Evolutionary conservation across 1,140 invertebrate genomes (phyloP), one percentile per base, ranked within the genome.

Genomic region (Drosophila nigrodunni): DNA sequence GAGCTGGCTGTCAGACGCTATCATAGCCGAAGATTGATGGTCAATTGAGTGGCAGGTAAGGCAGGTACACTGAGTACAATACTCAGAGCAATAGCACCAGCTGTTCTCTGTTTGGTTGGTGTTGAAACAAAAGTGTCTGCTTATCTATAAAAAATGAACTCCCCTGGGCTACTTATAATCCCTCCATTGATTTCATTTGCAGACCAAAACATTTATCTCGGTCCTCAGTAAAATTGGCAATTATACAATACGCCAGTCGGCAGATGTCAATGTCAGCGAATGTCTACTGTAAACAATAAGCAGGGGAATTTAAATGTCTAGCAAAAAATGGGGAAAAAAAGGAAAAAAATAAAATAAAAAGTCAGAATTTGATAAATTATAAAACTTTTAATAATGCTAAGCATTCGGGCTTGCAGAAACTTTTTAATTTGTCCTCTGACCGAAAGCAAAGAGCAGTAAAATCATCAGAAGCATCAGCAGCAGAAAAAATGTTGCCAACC

Each of bases 21-120:
- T 87, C 79, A 88, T 88, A 88, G 80, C 65, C 54, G 49, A 88
- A 88, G 82, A 87, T 87, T 87, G 82, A 87, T 87, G 83, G 69
- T 58, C 62, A 66, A 25, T 54, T 44, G 76, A 70, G 62, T 68
- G 77, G 79, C 82, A 82, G 83, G 82, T 78, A 79, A 35, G 61
- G 47, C 54, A 62, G 8, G 43, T 41, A 49, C 50, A 58, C 47
- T 52, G 46, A 7, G 44, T 44, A 52, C 44, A 44, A 35, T 30
- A 30, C 25, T 30, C 25, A 30, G 25, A 4, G 25, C 25, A 30
- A 4, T 11, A 44, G 25, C 68, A 81, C 58, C 74, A 81, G 78
- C 59, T 81, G 25, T 21, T 46, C 11, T 25, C 35, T 52, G 69
- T 21, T 55, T 41, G 44, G 2, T 70, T 21, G 15, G 15, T n/a